Evolutionary conservation across 2,797 vertebrate species (phyloP).

Genomic region (Malacoctenus gilli): DNA sequence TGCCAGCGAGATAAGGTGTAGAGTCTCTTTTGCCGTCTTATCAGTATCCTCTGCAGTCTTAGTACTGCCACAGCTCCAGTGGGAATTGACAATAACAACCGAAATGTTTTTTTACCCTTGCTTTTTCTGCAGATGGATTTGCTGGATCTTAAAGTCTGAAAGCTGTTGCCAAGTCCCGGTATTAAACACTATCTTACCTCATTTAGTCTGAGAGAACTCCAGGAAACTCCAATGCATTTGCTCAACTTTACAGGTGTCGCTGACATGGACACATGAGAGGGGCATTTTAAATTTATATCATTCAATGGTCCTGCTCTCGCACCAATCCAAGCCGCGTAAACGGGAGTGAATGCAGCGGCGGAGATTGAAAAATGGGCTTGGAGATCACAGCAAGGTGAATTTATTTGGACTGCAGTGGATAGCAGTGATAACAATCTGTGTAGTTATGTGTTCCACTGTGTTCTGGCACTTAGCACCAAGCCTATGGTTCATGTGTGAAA

Average conservation of each 20-base stretch:
- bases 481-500: conserved; percentile 11
- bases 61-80: conserved; percentile 70
- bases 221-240: conserved; percentile 60
- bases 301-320: conserved; percentile 23
- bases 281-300: conserved; percentile 37
- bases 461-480: too few species aligned
- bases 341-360: conserved; percentile 13
- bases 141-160: conserved; percentile 68
- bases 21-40: conserved; percentile 78
- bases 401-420: conserved; percentile 17
- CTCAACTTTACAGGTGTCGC: conserved; percentile 63
- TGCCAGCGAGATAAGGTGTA: conserved; percentile 78
- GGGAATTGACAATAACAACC: conserved; percentile 75
- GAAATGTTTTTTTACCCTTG: conserved; percentile 51
- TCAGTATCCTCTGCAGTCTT: conserved; percentile 77
- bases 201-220: conserved; percentile 68
- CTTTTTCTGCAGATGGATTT: conserved; percentile 72
- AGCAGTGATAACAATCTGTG: conserved; percentile 20
- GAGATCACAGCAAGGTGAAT: neutral
- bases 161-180: conserved; percentile 60
- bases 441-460: conserved; percentile 2
- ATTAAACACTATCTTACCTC: conserved; percentile 70
- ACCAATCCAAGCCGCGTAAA: conserved; percentile 10
- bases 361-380: conserved; percentile 12
- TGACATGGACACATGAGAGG: conserved; percentile 44